Conservation (phyloP, 2,113 vertebrate genomes). For the Solea senegalensis region DNA sequence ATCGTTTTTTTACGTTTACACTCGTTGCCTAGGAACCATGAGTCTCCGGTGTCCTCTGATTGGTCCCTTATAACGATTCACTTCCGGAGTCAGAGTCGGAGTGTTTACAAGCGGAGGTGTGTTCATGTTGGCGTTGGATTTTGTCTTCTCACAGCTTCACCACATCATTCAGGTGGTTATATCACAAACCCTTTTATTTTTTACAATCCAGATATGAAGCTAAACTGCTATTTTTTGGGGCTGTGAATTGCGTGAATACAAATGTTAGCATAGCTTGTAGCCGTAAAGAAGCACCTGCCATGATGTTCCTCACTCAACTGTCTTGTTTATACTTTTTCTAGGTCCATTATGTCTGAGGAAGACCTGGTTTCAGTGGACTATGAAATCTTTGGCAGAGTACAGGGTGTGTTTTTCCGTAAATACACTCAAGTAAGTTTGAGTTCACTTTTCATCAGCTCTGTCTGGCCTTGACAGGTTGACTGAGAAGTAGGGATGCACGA, state of each 20-base stretch:
- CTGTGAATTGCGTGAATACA: neutral
- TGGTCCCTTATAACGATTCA: constrained; percentile 43
- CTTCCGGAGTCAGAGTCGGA: constrained; percentile 36
- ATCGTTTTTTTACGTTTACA: constrained; percentile 37
- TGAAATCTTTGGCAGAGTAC: constrained; percentile 91
- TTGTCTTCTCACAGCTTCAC: neutral
- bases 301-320: neutral
- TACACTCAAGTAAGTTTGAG: constrained; percentile 87
- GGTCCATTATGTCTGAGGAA: constrained; percentile 82
- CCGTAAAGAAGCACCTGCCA: neutral
- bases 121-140: neutral
- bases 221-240: neutral
- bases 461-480: too few species aligned
- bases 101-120: constrained; percentile 24
- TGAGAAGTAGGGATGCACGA: too few species aligned
- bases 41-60: constrained; percentile 35
- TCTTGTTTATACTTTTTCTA: constrained; percentile 38
- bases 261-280: constrained; percentile 26
- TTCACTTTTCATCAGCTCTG: too few species aligned
- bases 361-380: constrained; percentile 90
- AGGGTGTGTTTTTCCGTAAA: constrained; percentile 96
- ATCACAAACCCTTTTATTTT: fast-evolving
- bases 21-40: constrained; percentile 71
- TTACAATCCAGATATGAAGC: neutral
- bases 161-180: constrained; percentile 30